Conservation (phyloP, 2,888 invertebrate species). For the Papilio protenor region DNA sequence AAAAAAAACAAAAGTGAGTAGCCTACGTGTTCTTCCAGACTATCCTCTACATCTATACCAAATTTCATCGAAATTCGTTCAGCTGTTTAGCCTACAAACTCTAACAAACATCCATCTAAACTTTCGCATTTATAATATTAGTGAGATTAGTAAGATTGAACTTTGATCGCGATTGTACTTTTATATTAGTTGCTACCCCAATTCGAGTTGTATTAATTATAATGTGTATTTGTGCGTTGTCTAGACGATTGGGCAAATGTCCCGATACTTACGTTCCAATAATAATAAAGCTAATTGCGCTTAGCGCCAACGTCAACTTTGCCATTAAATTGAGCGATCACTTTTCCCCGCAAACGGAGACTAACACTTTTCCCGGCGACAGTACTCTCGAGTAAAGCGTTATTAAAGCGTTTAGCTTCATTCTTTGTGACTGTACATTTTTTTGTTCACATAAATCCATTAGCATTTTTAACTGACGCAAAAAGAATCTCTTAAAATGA, state of each 20-base stretch:
- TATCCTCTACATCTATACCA: no score
- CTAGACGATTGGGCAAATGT: conserved; percentile 43
- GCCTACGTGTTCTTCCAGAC: no score
- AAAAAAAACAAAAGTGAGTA: no score
- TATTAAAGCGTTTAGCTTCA: conserved; percentile 18
- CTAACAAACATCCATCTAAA: no score
- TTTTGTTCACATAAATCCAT: conserved; percentile 37
- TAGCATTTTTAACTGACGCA: conserved; percentile 36
- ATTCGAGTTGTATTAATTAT: conserved; percentile 40
- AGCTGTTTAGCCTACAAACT: no score
- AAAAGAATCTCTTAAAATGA: conserved; percentile 20
- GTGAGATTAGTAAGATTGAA: neutral
- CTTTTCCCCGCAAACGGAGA: conserved; percentile 11
- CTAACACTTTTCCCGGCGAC: neutral
- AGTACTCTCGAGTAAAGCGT: conserved; percentile 7
- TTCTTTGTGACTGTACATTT: conserved; percentile 8
- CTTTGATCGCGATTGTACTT: conserved; percentile 22
- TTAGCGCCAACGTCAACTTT: conserved; percentile 30
- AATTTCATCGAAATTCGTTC: no score
- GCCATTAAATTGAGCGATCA: conserved; percentile 29
- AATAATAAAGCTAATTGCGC: conserved; percentile 41
- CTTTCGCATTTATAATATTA: no score
- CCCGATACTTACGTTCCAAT: conserved; percentile 42
- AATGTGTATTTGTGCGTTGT: conserved; percentile 42
- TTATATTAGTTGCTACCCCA: conserved; percentile 34